Percentiles rank a stretch among this genome's conserved stretches.
These are phyloP conservation scores for Danio albolineatus DNA, from an alignment of 2,797 vertebrate genomes.

Conservation along the genomic window DNA sequence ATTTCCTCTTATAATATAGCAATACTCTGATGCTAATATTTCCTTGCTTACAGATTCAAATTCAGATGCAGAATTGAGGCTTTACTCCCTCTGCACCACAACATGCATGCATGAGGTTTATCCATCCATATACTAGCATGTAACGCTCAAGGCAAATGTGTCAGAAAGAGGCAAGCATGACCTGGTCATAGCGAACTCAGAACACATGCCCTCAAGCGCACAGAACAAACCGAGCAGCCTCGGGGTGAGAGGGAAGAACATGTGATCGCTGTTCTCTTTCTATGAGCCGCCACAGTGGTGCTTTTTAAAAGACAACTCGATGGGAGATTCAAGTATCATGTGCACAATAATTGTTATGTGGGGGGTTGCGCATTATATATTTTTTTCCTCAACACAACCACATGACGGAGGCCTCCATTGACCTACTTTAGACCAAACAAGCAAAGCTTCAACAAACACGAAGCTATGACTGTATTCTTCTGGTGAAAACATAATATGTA, in stretches of 20 bases:
- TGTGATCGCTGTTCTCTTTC: background rate
- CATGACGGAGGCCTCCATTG: conserved; percentile 49
- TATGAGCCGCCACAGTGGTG: background rate
- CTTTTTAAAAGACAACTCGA: conserved; percentile 3
- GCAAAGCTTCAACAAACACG: conserved; percentile 36
- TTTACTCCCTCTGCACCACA: background rate
- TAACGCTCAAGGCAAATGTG: conserved; percentile 32
- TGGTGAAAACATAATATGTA: conserved; percentile 36
- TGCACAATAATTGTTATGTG: background rate
- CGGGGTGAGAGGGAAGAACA: conserved; percentile 9
- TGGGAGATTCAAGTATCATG: background rate
- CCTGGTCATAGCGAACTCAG: conserved; percentile 45
- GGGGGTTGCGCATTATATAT: conserved; percentile 2
- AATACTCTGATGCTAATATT: background rate
- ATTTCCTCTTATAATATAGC: background rate
- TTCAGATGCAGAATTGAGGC: background rate
- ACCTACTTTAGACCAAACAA: conserved; percentile 60
- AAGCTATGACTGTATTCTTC: conserved; percentile 1
- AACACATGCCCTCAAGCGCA: conserved; percentile 26
- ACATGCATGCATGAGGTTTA: background rate
- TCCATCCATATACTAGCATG: conserved; percentile 19
- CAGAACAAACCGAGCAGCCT: conserved; percentile 39
- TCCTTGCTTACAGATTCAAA: background rate
- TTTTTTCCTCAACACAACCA: conserved; percentile 40
- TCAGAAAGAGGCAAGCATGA: conserved; percentile 38